Conservation (phyloP, 2,113 vertebrate genomes). For the Fulmarus glacialis region DNA sequence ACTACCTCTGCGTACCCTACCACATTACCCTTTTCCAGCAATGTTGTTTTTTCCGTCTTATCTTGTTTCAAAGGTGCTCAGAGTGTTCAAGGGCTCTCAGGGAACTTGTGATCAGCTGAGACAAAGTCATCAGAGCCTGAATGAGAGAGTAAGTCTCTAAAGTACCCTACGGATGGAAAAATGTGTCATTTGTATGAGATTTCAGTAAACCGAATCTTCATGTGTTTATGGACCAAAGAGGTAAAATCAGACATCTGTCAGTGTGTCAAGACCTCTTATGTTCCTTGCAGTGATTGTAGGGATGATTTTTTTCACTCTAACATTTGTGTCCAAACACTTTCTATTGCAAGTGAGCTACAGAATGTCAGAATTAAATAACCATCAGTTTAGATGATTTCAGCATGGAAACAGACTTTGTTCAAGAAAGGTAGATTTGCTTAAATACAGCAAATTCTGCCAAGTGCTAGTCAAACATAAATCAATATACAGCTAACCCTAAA, state of each 20-base stretch:
- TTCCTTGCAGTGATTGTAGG: neutral
- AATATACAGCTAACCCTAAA: neutral
- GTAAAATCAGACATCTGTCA: neutral
- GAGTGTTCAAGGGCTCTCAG: neutral
- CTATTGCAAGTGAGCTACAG: neutral
- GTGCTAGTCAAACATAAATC: neutral
- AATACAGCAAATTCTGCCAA: neutral
- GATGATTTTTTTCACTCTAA: neutral
- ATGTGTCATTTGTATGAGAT: neutral
- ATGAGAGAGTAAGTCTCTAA: neutral
- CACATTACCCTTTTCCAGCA: rapidly evolving
- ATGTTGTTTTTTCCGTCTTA: neutral
- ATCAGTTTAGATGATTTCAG: neutral
- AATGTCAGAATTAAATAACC: neutral
- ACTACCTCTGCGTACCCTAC: rapidly evolving
- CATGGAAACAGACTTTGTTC: neutral
- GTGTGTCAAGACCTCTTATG: neutral
- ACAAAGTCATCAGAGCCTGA: neutral
- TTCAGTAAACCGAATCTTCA: neutral
- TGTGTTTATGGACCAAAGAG: neutral
- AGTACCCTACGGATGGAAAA: neutral
- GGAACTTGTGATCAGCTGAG: neutral
- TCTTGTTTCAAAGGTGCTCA: neutral
- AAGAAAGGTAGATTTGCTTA: neutral
- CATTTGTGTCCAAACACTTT: neutral